These are phyloP conservation scores for Mastomys coucha DNA, from an alignment of 2,113 vertebrate species.

Conservation along the genomic window DNA sequence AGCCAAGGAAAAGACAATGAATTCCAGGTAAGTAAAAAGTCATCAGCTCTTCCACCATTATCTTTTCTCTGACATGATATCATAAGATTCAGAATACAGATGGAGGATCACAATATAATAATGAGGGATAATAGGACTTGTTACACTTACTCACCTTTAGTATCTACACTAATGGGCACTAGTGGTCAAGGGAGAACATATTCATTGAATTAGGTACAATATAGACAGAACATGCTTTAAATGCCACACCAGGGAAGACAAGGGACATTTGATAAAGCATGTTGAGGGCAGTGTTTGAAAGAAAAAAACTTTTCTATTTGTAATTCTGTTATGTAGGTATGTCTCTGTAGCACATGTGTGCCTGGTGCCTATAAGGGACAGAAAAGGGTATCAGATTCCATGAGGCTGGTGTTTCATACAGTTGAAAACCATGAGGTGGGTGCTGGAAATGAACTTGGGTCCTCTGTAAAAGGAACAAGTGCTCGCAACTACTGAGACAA, in stretches of 20 bases:
- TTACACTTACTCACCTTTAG: neutral
- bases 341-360: neutral
- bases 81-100: neutral
- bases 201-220: neutral
- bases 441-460: neutral
- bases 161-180: neutral
- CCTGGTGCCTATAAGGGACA: neutral
- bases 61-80: neutral
- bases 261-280: neutral
- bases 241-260: neutral
- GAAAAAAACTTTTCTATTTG: conserved; percentile 18
- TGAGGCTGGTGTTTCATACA: neutral
- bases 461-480: neutral
- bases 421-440: neutral
- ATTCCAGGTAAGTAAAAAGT: neutral
- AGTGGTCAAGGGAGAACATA: neutral
- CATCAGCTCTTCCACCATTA: neutral
- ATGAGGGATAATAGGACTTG: neutral
- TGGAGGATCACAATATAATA: neutral
- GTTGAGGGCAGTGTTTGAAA: neutral
- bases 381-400: neutral
- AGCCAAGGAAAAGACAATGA: neutral
- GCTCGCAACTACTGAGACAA: neutral
- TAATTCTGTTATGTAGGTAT: neutral
- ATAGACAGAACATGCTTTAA: neutral